Base-by-base conservation (phyloP, 2,113 vertebrate genomes). In the Nyctereutes procyonoides region DNA sequence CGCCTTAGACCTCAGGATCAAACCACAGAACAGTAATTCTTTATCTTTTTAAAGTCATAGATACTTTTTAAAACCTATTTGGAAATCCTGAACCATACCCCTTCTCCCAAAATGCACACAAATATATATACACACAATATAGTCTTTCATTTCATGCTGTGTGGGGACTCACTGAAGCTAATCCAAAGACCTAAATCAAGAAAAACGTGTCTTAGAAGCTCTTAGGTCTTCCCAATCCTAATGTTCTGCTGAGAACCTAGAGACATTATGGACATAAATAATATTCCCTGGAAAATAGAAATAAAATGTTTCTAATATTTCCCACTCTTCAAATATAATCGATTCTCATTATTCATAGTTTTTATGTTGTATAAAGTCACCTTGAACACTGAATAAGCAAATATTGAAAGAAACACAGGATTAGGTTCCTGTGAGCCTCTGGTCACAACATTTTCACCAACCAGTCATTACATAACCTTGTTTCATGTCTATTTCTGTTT, bases 231-330 rank as follows among this genome's bases (percentile, higher is more conserved):
- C n/a, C 26, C 26, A 15, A 22, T 69, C 10, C 16, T 92, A 85
- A 60, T 85, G 9, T 8, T 65, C 26, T 81, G 8, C 16, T 63
- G 48, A 5, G 17, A 24, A 43, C 38, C 20, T 51, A 76, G 19
- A 92, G 15, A 5, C 17, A 20, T 91, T 58, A 63, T 16, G 30
- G 7, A 22, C 15, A 74, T 95, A 87, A 86, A 32, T 76, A 83
- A 67, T 63, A 73, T 43, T 71, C 20, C 26, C 24, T 32, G 6
- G 48, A 86, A 73, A 91, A 67, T 8, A 95, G 20, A 90, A 93
- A 95, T 62, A 84, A 88, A 88, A 79, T 55, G 6, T 90, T 43
- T 71, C 48, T 95, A 73, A 80, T 83, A 74, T 60, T 88, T 22
- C 17, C 12, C 30, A 62, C 17, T 96, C 60, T 1, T 60, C 69